These are phyloP conservation scores for Flexamia atlantica DNA, from an alignment of 2,888 invertebrate species.

Conservation along the genomic window DNA sequence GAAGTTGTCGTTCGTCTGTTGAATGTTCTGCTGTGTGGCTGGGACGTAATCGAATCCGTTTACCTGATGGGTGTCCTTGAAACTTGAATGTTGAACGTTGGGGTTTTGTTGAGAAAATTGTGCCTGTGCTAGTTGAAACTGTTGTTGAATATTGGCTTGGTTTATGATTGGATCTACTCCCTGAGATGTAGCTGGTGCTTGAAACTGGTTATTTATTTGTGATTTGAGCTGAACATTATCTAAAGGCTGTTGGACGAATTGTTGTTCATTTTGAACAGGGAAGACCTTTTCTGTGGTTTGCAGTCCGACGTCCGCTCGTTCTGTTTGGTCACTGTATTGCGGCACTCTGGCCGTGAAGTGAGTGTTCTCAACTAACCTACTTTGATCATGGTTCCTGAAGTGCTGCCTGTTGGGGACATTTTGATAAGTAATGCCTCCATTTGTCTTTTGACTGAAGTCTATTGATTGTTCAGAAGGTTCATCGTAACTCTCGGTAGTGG, in stretches of 20 bases:
- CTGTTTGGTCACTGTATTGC: slow-evolving; percentile 51
- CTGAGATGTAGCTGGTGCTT: background rate
- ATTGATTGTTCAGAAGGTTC: slow-evolving; percentile 4
- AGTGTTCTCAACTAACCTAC: slow-evolving; percentile 40
- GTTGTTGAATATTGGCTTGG: slow-evolving; percentile 16
- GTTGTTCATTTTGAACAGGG: slow-evolving; percentile 20
- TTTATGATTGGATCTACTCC: background rate
- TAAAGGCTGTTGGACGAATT: slow-evolving; percentile 26
- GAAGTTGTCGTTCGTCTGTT: background rate
- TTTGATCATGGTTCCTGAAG: slow-evolving; percentile 21
- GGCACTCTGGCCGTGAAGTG: slow-evolving; percentile 39
- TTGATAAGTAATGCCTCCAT: background rate
- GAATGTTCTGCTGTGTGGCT: background rate
- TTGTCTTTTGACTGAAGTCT: slow-evolving; percentile 17
- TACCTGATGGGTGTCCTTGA: background rate
- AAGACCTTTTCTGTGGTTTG: slow-evolving; percentile 51
- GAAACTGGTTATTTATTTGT: slow-evolving; percentile 5
- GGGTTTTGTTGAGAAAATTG: slow-evolving; percentile 4
- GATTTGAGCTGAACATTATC: slow-evolving; percentile 7
- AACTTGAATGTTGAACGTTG: background rate
- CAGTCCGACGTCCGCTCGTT: slow-evolving; percentile 55
- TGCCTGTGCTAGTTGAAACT: slow-evolving; percentile 23
- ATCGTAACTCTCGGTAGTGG: slow-evolving; percentile 51
- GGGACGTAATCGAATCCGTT: slow-evolving; percentile 9
- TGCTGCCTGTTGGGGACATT: background rate